These are phyloP conservation scores for Venturia canescens DNA, from an alignment of 1,140 invertebrate species.

Conservation along the genomic window DNA sequence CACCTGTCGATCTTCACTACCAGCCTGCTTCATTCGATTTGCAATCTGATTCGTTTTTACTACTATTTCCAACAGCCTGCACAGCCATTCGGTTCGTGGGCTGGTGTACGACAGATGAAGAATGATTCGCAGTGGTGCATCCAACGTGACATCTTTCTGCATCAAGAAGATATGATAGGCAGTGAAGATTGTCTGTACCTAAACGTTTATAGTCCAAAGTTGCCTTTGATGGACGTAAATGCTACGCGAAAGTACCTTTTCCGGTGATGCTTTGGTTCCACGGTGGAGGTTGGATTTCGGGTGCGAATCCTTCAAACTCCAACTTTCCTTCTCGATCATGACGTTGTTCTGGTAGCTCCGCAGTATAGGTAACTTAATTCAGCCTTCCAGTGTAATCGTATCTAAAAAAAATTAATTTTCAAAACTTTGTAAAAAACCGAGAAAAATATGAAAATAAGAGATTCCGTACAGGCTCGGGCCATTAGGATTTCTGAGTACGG, in stretches of 20 bases:
- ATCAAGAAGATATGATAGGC: conserved; percentile 80
- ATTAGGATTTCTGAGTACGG: conserved; percentile 83
- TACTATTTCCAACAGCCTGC: conserved; percentile 77
- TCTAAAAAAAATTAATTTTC: too few species aligned
- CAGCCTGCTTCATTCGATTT: too few species aligned
- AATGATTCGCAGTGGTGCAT: conserved; percentile 81
- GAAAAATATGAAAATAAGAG: neutral
- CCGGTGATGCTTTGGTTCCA: conserved; percentile 89
- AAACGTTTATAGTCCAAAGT: conserved; percentile 88
- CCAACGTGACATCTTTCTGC: conserved; percentile 84
- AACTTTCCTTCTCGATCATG: conserved; percentile 84
- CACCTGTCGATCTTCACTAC: too few species aligned
- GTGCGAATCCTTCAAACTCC: too few species aligned
- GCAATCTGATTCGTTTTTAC: too few species aligned
- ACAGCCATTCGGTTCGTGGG: conserved; percentile 79
- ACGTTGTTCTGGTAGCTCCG: conserved; percentile 86
- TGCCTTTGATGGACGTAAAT: conserved; percentile 30
- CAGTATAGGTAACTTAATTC: conserved; percentile 87
- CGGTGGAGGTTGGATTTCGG: conserved; percentile 84
- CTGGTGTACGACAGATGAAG: conserved; percentile 79
- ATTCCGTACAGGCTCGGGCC: conserved; percentile 78
- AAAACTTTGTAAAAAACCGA: too few species aligned
- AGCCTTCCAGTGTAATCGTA: too few species aligned
- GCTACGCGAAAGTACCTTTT: conserved; percentile 53
- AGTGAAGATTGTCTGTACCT: conserved; percentile 91